Percentiles rank a stretch among this genome's conserved stretches.
These are phyloP conservation scores for Mesoclemmys tuberculata DNA, from an alignment of 2,113 vertebrate genomes.

Conservation along the genomic window DNA sequence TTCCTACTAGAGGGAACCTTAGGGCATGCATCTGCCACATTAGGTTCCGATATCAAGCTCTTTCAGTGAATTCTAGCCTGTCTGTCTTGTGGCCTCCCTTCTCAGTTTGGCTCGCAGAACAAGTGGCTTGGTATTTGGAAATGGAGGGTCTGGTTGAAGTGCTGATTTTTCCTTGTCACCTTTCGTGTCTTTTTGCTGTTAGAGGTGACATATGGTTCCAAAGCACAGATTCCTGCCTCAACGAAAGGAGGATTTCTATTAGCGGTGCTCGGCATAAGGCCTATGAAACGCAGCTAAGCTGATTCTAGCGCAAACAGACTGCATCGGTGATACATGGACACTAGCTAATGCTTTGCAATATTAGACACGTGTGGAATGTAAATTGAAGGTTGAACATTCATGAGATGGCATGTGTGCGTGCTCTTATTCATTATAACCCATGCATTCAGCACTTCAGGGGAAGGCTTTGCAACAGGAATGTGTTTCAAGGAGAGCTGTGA, in stretches of 20 bases:
- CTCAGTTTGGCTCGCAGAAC: neutral
- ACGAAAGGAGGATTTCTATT: neutral
- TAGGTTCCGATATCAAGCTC: neutral
- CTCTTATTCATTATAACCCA: neutral
- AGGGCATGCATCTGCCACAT: neutral
- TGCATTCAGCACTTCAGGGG: neutral
- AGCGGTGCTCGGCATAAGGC: neutral
- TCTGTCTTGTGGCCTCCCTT: neutral
- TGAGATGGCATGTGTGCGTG: neutral
- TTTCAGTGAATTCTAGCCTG: neutral
- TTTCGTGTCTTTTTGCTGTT: neutral
- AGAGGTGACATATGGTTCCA: neutral
- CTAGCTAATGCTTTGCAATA: neutral
- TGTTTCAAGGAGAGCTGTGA: neutral
- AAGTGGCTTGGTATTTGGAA: neutral
- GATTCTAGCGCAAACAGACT: neutral
- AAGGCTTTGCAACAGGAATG: neutral
- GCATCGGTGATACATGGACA: too few species aligned
- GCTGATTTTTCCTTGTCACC: neutral
- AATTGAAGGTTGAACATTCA: neutral
- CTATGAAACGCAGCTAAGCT: neutral
- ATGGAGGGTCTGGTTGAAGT: neutral
- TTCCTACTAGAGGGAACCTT: neutral
- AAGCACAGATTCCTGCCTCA: neutral
- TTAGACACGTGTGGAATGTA: neutral